These are phyloP conservation scores for Apis cerana DNA, from an alignment of 1,140 invertebrate genomes.

Conservation along the genomic window DNA sequence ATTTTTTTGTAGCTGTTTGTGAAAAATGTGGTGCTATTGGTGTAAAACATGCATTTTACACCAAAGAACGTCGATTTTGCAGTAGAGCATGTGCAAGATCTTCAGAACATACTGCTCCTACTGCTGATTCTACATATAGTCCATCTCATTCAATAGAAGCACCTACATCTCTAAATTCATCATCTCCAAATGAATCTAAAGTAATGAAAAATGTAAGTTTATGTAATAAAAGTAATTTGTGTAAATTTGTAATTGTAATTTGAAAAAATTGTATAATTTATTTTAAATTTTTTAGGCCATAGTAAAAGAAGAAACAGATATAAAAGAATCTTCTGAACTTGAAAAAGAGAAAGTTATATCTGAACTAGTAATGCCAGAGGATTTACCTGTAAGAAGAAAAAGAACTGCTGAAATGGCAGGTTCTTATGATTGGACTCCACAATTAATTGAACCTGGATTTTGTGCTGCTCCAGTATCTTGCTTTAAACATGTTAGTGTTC, in stretches of 20 bases:
- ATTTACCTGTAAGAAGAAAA: conserved; percentile 80
- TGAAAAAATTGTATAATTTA: not conserved
- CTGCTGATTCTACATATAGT: conserved; percentile 79
- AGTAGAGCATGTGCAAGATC: conserved; percentile 88
- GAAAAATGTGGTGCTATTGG: conserved; percentile 94
- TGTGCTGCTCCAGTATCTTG: conserved; percentile 93
- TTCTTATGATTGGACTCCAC: conserved; percentile 91
- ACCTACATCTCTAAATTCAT: conserved; percentile 51
- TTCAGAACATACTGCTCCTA: conserved; percentile 73
- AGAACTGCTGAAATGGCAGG: conserved; percentile 84
- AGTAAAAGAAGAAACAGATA: conserved; percentile 61
- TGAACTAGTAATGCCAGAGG: conserved; percentile 77
- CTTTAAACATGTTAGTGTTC: conserved; percentile 89
- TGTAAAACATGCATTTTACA: conserved; percentile 94
- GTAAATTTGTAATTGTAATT: not conserved
- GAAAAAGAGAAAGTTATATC: conserved; percentile 69
- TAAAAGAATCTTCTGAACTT: conserved; percentile 49
- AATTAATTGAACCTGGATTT: conserved; percentile 89
- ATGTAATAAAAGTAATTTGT: not conserved
- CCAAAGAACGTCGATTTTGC: conserved; percentile 90
- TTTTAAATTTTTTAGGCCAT: conserved; percentile 37
- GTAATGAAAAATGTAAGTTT: conserved; percentile 62
- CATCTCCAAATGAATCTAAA: conserved; percentile 65
- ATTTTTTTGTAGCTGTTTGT: conserved; percentile 87
- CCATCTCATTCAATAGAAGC: conserved; percentile 73